Conservation (phyloP, 1,140 invertebrate genomes). For the Drosophila fuyamai region DNA sequence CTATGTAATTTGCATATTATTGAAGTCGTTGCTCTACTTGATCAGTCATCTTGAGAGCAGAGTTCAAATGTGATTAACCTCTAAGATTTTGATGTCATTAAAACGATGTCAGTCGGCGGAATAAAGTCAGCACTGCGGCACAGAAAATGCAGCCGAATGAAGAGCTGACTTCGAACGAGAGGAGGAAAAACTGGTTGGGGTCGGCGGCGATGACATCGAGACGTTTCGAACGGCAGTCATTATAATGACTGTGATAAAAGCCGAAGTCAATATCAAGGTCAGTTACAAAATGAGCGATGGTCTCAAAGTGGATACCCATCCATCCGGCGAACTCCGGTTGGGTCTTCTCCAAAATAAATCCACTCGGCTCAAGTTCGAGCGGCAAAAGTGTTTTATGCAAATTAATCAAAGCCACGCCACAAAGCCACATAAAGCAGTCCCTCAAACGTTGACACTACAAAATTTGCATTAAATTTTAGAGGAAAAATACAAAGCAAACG, state of each 20-base stretch:
- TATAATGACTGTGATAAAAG: conserved; percentile 50
- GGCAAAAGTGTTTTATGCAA: conserved; percentile 76
- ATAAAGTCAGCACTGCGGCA: conserved; percentile 25
- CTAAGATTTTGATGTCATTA: conserved; percentile 70
- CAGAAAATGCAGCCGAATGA: conserved; percentile 36
- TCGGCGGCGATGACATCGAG: conserved; percentile 46
- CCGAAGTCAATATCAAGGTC: conserved; percentile 79
- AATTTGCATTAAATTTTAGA: conserved; percentile 69
- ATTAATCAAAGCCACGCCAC: conserved; percentile 51
- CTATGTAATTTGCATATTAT: conserved; percentile 30
- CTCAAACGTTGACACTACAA: conserved; percentile 54
- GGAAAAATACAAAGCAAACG: conserved; percentile 27
- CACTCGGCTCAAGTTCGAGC: conserved; percentile 30
- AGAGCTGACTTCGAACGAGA: conserved; percentile 13
- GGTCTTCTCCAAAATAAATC: conserved; percentile 4
- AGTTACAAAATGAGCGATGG: conserved; percentile 69
- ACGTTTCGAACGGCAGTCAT: conserved; percentile 54
- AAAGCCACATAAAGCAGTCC: conserved; percentile 35
- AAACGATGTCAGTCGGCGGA: conserved; percentile 69
- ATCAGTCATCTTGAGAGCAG: conserved; percentile 21
- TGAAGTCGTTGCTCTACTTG: conserved; percentile 34
- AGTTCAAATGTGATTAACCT: conserved; percentile 83
- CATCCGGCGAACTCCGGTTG: conserved; percentile 14
- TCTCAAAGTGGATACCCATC: conserved; percentile 12
- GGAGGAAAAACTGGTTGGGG: conserved; percentile 62